Evolutionary conservation across 2,888 invertebrate genomes (phyloP).

Genomic region (Nomada ferruginata): DNA sequence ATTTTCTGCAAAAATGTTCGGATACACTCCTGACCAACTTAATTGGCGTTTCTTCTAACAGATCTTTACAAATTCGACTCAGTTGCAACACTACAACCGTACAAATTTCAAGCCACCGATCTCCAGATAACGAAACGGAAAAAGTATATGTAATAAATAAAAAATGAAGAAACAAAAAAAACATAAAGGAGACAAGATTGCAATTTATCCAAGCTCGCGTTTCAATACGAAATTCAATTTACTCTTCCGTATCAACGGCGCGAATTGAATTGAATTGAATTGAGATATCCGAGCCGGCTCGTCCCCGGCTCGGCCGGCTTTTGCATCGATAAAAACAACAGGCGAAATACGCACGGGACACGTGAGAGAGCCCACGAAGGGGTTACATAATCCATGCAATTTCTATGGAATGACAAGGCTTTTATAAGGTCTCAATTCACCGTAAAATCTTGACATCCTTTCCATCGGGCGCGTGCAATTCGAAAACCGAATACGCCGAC

Average conservation of each 20-base stretch:
- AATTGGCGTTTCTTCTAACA: too few species aligned
- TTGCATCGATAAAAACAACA: constrained; percentile 43
- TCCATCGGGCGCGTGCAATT: constrained; percentile 50
- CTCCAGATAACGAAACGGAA: neutral
- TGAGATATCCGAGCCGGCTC: constrained; percentile 22
- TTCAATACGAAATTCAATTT: constrained; percentile 35
- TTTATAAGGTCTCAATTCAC: constrained; percentile 57
- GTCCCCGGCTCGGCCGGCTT: constrained; percentile 22
- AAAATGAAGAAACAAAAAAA: neutral
- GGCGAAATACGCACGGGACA: constrained; percentile 21
- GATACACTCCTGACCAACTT: too few species aligned
- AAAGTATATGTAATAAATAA: neutral
- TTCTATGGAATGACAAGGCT: constrained; percentile 63
- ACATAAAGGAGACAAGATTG: neutral
- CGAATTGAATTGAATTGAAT: constrained; percentile 36
- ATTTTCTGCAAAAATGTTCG: too few species aligned
- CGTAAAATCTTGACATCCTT: constrained; percentile 65
- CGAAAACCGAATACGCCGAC: constrained; percentile 44
- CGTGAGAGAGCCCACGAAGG: constrained; percentile 29
- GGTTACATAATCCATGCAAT: constrained; percentile 56
- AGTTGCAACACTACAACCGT: neutral
- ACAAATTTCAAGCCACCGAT: neutral
- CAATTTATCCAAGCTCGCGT: constrained; percentile 14
- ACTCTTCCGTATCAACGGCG: constrained; percentile 6
- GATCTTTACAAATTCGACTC: too few species aligned